Evolutionary conservation across 2,888 invertebrate genomes (phyloP), one percentile per base, ranked within the genome.

Genomic region (Lagria hirta): DNA sequence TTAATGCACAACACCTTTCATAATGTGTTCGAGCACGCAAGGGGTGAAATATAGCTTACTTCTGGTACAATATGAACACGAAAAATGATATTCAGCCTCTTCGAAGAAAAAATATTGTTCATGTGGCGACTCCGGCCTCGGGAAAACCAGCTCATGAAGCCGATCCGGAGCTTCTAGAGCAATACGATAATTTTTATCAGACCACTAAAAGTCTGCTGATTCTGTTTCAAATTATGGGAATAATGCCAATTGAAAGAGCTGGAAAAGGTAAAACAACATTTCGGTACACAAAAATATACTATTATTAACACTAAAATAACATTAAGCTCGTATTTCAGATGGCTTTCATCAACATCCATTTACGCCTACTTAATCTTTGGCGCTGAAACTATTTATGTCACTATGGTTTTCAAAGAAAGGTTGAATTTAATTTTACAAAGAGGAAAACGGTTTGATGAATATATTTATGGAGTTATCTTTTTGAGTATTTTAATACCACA

Each of bases 381-480:
- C 11, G 62, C 77, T 12, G 83, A 85, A 70, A 79, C 79, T 3
- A 74, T 80, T 3, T 71, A 66, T 33, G 73, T 73, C 1, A 59
- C 55, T 7, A 58, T 68, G 3, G 61, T 73, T 2, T 68, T 72
- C 46, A 66, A 65, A 47, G 73, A 70, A 42, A 57, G 73, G 5
- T 48, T 73, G 5, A 48, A 57, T 3, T 49, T 72, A 15, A 64
- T 72, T 11, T 37, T 72, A 3, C 56, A 65, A 41, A 65, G 63
- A 3, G 83, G 82, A 50, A 84, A 82, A 60, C 75, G 82, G 16
- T 85, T 86, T 60, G 85, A 86, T 55, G 85, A 85, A 67, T 81
- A 84, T 18, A 83, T 86, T 58, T 86, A 86, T 64, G 83, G 84
- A 58, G 77, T 86, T 8, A 86, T 86, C 56, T 85, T 86, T 58